These are phyloP conservation scores for Cynocephalus volans DNA, from an alignment of 2,113 vertebrate species.

Conservation along the genomic window DNA sequence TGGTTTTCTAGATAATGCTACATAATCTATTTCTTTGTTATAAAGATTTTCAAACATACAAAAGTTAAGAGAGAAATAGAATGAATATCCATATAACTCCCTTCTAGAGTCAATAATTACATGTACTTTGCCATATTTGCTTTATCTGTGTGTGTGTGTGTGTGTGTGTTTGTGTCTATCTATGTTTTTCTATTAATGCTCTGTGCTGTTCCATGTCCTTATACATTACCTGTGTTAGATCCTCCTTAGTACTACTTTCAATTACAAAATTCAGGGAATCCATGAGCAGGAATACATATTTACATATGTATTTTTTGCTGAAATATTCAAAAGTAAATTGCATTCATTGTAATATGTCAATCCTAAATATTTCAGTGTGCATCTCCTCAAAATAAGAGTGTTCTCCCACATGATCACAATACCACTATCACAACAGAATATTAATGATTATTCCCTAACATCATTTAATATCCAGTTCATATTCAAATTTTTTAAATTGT, in stretches of 20 bases:
- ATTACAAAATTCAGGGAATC: neutral
- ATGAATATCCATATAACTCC: neutral
- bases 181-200: neutral
- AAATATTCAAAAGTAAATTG: constrained; percentile 34
- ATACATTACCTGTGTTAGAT: neutral
- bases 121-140: neutral
- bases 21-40: constrained; percentile 26
- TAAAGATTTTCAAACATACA: constrained; percentile 44
- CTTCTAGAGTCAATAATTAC: neutral
- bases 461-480: constrained; percentile 20
- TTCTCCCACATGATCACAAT: neutral
- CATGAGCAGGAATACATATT: neutral
- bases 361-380: constrained; percentile 49
- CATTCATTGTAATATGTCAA: constrained; percentile 33
- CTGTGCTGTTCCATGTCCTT: neutral
- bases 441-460: neutral
- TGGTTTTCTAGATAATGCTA: constrained; percentile 41
- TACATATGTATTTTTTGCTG: neutral
- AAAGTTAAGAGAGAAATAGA: constrained; percentile 50
- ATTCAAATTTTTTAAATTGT: constrained; percentile 33
- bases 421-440: neutral
- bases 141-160: neutral
- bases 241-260: neutral
- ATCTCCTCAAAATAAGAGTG: neutral
- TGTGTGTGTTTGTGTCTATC: neutral